phyloP scores from a whole-genome alignment of 30 jellyfish, hydroid and myxozoan genomes.

The Phacellophora camtschatica region DNA sequence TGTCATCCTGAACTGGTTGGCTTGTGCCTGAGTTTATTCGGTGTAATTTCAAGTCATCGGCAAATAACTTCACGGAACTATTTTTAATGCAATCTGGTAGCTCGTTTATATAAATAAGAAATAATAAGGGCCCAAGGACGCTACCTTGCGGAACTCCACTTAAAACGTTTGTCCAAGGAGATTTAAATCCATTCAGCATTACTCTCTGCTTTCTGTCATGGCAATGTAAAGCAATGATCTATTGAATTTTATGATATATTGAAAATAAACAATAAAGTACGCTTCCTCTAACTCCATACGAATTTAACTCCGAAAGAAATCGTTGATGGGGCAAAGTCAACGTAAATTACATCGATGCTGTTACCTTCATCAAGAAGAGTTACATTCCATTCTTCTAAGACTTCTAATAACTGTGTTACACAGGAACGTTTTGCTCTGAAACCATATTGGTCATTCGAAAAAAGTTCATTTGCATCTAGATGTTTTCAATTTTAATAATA shows the following conservation, averaged over 20 bases:
- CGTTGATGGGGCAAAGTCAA: background rate
- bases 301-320: background rate
- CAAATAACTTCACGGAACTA: no score
- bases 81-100: no score
- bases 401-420: background rate
- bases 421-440: background rate
- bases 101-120: background rate
- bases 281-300: background rate
- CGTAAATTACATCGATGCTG: background rate
- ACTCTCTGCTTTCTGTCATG: background rate
- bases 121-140: background rate
- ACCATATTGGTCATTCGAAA: background rate
- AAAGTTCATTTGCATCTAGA: background rate
- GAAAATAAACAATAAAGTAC: no score
- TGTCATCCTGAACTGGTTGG: no score
- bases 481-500: background rate
- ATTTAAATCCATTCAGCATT: background rate
- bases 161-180: background rate
- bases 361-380: background rate
- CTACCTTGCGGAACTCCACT: background rate
- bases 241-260: no score
- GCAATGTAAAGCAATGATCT: background rate
- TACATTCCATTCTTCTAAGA: background rate
- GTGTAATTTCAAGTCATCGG: no score
- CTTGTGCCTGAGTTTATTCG: no score